Percentiles rank a stretch among this genome's conserved stretches.
These are phyloP conservation scores for Heliangelus exortis DNA, from an alignment of 2,797 vertebrate species.

Conservation along the genomic window DNA sequence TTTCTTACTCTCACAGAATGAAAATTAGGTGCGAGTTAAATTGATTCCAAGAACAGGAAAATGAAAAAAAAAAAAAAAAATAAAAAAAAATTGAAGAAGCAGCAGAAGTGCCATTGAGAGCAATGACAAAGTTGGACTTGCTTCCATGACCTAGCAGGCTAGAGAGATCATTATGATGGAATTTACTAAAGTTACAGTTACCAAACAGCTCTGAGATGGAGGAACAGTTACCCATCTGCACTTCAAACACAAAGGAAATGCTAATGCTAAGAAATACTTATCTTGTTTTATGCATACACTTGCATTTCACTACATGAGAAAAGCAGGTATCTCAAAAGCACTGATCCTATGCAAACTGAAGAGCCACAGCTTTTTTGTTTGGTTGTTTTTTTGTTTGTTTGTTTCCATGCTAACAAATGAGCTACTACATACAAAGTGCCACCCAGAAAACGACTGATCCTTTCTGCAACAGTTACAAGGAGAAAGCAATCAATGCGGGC, in stretches of 20 bases:
- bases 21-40: background rate
- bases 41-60: background rate
- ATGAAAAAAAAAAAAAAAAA: background rate
- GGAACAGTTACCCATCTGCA: background rate
- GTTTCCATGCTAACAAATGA: background rate
- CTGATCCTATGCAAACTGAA: background rate
- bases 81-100: no score
- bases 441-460: background rate
- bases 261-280: background rate
- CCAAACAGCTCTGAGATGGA: background rate
- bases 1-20: background rate
- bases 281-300: background rate
- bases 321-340: background rate
- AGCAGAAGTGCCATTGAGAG: background rate
- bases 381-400: background rate
- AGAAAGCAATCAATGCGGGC: background rate
- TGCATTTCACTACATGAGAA: background rate
- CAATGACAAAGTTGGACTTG: background rate
- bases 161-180: background rate
- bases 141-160: background rate
- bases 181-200: background rate
- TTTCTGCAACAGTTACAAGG: background rate
- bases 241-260: background rate
- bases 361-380: background rate
- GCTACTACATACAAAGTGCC: background rate